These are phyloP conservation scores for Lepidonotus clava DNA, from an alignment of 2,888 invertebrate species.

Conservation along the genomic window DNA sequence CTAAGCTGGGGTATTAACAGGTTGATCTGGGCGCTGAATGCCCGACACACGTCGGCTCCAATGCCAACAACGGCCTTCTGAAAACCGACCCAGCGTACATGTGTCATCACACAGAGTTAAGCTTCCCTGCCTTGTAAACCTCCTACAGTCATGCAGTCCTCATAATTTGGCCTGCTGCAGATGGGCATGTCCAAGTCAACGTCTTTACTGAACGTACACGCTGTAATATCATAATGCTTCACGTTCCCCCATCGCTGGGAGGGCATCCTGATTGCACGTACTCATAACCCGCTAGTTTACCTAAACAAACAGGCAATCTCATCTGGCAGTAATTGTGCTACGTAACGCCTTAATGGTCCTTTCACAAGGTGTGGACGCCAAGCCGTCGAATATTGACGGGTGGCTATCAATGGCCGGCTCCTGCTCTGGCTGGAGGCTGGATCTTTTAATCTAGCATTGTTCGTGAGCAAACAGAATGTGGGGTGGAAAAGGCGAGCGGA, in stretches of 20 bases:
- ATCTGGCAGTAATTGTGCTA: neutral
- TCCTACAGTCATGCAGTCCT: too few species aligned
- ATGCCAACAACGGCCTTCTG: too few species aligned
- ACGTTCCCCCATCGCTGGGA: neutral
- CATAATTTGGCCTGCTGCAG: too few species aligned
- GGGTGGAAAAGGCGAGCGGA: neutral
- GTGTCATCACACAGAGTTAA: too few species aligned
- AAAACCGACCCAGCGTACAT: too few species aligned
- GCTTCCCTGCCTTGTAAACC: too few species aligned
- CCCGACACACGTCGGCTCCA: neutral
- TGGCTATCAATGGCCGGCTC: neutral
- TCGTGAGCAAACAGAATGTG: neutral
- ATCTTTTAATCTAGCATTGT: neutral
- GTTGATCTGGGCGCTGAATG: neutral
- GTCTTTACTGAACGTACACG: too few species aligned
- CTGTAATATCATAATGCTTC: too few species aligned
- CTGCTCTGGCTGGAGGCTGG: neutral
- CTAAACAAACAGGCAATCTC: neutral
- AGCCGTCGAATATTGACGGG: neutral
- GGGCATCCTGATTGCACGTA: neutral
- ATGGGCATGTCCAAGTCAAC: too few species aligned
- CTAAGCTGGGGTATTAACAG: conserved; percentile 16
- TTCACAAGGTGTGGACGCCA: neutral
- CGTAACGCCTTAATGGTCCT: conserved; percentile 12
- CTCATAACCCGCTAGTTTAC: neutral